Evolutionary conservation across 2,113 vertebrate genomes (phyloP).

Genomic region (Atlantisia rogersi): DNA sequence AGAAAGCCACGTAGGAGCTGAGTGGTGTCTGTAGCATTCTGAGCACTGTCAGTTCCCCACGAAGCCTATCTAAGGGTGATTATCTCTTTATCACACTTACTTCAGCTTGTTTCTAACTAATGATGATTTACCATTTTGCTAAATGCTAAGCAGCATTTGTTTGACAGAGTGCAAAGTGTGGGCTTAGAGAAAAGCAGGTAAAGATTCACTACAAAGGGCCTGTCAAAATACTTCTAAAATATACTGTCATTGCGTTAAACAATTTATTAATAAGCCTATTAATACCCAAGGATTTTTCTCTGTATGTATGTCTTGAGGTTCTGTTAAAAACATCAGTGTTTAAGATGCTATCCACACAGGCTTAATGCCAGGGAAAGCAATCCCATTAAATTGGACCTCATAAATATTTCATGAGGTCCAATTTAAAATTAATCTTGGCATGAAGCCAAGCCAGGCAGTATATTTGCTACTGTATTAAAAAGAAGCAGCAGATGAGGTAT

Average conservation of each 20-base stretch:
- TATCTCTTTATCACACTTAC: slow-evolving; percentile 32
- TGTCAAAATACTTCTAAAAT: slow-evolving; percentile 56
- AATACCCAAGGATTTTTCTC: slow-evolving; percentile 29
- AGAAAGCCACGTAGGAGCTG: neutral
- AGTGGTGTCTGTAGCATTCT: slow-evolving; percentile 1
- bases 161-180: neutral
- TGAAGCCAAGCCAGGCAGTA: slow-evolving; percentile 52
- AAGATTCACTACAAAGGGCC: slow-evolving; percentile 21
- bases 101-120: slow-evolving; percentile 46
- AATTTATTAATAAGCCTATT: slow-evolving; percentile 65
- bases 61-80: slow-evolving; percentile 38
- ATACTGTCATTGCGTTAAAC: slow-evolving; percentile 34
- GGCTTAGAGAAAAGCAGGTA: slow-evolving; percentile 33
- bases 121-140: slow-evolving; percentile 55
- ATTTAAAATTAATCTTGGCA: slow-evolving; percentile 66
- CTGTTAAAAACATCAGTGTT: slow-evolving; percentile 61
- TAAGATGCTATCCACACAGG: slow-evolving; percentile 71
- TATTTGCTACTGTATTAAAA: slow-evolving; percentile 67
- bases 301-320: slow-evolving; percentile 34
- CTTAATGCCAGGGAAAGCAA: slow-evolving; percentile 69
- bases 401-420: slow-evolving; percentile 74
- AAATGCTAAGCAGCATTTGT: slow-evolving; percentile 37
- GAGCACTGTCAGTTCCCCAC: neutral
- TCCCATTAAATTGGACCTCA: slow-evolving; percentile 69
- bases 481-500: slow-evolving; percentile 59